Conservation (phyloP, 2,888 invertebrate species). For the Proisotoma minuta region DNA sequence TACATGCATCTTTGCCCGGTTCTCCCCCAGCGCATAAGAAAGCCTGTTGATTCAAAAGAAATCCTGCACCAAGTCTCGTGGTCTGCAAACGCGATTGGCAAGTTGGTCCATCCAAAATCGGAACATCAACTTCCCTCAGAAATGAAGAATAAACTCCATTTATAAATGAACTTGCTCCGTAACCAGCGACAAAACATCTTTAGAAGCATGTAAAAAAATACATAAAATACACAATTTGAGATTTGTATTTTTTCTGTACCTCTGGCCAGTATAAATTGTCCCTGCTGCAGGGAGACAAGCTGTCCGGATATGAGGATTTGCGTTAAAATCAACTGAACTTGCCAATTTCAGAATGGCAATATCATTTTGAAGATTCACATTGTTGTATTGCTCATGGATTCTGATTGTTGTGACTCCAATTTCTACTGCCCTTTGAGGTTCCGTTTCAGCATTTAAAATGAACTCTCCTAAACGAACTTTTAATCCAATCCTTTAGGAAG, state of each 20-base stretch:
- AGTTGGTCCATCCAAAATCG: conserved; percentile 59
- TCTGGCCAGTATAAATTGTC: conserved; percentile 18
- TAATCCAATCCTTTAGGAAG: conserved; percentile 49
- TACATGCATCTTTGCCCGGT: conserved; percentile 68
- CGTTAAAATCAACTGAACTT: conserved; percentile 50
- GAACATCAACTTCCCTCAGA: conserved; percentile 70
- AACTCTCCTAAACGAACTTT: conserved; percentile 71
- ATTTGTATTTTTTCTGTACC: conserved; percentile 10
- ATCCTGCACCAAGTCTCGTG: conserved; percentile 63
- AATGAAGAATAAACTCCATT: conserved; percentile 60
- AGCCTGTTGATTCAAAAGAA: conserved; percentile 60
- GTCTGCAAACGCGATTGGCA: conserved; percentile 62
- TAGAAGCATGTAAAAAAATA: background rate
- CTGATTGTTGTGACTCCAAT: conserved; percentile 59
- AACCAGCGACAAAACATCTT: conserved; percentile 62
- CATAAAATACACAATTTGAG: no score
- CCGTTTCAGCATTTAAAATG: conserved; percentile 62
- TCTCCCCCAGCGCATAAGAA: conserved; percentile 77
- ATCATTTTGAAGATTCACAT: conserved; percentile 70
- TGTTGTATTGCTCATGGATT: conserved; percentile 64
- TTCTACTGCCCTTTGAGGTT: conserved; percentile 63
- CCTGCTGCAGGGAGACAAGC: conserved; percentile 53
- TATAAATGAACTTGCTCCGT: conserved; percentile 69
- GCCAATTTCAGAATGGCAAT: conserved; percentile 70
- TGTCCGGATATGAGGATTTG: conserved; percentile 53